Evolutionary conservation across 2,888 invertebrate genomes (phyloP).

Genomic region (Pelosia muscerda): DNA sequence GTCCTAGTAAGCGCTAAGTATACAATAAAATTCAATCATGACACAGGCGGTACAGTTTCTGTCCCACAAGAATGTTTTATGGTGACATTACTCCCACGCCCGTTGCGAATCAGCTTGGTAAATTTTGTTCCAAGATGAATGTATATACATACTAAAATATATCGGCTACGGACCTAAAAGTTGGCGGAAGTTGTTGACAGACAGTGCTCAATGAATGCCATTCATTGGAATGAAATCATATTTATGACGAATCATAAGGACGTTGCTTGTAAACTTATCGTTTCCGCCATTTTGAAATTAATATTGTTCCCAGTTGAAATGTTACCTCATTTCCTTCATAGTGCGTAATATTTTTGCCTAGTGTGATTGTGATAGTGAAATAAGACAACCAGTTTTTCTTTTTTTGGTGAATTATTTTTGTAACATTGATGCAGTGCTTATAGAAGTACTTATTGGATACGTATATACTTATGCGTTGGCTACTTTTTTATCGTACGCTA

Average conservation of each 20-base stretch:
- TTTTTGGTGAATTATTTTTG: too few species aligned
- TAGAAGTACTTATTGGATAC: too few species aligned
- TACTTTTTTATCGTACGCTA: too few species aligned
- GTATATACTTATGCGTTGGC: too few species aligned
- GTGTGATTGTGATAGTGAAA: too few species aligned
- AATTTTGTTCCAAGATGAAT: constrained; percentile 61
- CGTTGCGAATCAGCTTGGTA: constrained; percentile 61
- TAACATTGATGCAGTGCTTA: too few species aligned
- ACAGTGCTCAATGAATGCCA: constrained; percentile 36
- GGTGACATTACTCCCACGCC: constrained; percentile 82
- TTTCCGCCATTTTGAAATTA: constrained; percentile 46
- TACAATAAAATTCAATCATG: constrained; percentile 84
- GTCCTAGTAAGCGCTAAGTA: constrained; percentile 67
- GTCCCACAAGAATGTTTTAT: constrained; percentile 77
- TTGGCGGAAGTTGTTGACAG: constrained; percentile 48
- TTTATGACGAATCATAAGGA: constrained; percentile 45
- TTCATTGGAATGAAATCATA: constrained; percentile 42
- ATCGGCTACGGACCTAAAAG: constrained; percentile 32
- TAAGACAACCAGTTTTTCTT: too few species aligned
- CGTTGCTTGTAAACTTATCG: constrained; percentile 35
- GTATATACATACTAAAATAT: constrained; percentile 52
- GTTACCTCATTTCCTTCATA: constrained; percentile 27
- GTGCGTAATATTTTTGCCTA: background rate
- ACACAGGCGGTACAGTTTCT: constrained; percentile 70
- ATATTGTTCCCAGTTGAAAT: constrained; percentile 21